Evolutionary conservation across 2,888 invertebrate genomes (phyloP).

Genomic region (Drosophila anomalipes): DNA sequence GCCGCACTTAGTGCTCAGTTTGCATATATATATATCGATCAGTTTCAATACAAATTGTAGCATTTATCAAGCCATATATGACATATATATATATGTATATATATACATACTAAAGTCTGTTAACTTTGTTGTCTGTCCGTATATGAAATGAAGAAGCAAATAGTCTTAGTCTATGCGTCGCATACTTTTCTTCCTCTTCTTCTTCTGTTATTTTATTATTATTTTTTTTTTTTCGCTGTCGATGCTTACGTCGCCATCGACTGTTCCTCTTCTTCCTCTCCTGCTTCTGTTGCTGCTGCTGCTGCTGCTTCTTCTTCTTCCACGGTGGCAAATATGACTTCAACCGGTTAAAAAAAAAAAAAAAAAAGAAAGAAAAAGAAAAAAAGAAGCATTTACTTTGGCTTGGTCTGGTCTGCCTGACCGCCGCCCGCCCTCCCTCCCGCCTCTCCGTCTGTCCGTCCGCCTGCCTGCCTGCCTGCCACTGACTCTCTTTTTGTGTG

Average conservation of each 20-base stretch:
- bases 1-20: not conserved
- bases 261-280: slow-evolving; percentile 11
- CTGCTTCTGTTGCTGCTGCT: slow-evolving; percentile 2
- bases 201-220: slow-evolving; percentile 1
- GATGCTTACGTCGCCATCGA: slow-evolving; percentile 45
- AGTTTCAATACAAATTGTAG: not conserved
- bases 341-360: slow-evolving; percentile 65
- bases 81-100: too few species aligned
- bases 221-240: slow-evolving; percentile 24
- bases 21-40: not conserved
- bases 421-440: not conserved
- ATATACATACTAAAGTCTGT: not conserved
- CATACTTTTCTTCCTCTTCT: slow-evolving; percentile 10
- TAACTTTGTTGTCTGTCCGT: not conserved
- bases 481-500: slow-evolving; percentile 17
- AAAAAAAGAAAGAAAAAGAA: not conserved
- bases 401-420: slow-evolving; percentile 31
- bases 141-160: not conserved
- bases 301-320: slow-evolving; percentile 19
- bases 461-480: slow-evolving; percentile 4
- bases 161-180: not conserved
- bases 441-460: accelerated
- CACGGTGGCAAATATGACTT: slow-evolving; percentile 75
- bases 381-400: slow-evolving; percentile 58
- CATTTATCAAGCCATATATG: not conserved